These are phyloP conservation scores for Aphaenogaster ashmeadi DNA, from an alignment of 1,140 invertebrate genomes.

Conservation along the genomic window DNA sequence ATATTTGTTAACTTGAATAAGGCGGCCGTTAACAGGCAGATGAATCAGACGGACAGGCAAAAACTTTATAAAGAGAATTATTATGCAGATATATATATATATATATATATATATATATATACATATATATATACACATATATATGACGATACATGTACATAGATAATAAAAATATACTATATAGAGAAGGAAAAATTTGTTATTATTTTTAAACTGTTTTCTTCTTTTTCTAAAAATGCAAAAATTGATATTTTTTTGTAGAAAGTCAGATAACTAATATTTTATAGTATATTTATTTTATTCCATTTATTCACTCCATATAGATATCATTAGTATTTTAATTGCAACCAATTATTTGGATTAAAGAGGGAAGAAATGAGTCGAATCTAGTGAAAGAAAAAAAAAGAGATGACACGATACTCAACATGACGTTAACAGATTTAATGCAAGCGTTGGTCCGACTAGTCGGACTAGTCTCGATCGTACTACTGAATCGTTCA, in stretches of 20 bases:
- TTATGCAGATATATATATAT: conserved; percentile 66
- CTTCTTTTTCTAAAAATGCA: background rate
- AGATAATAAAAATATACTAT: conserved; percentile 43
- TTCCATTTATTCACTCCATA: background rate
- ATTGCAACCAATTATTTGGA: background rate
- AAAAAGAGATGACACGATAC: background rate
- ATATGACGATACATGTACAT: conserved; percentile 60
- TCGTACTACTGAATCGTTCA: conserved; percentile 28
- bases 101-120: conserved; percentile 55
- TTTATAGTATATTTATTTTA: background rate
- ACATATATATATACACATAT: conserved; percentile 56
- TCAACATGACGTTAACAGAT: too few relatives aligned
- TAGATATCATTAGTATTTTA: background rate
- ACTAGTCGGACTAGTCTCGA: conserved; percentile 5
- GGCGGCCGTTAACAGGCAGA: conserved; percentile 76
- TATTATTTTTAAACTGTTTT: background rate
- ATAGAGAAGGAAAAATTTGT: background rate
- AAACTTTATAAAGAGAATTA: conserved; percentile 49
- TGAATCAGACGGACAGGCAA: conserved; percentile 79
- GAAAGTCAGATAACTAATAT: background rate
- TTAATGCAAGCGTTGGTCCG: conserved; percentile 1
- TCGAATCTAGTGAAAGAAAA: background rate
- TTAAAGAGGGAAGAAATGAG: background rate
- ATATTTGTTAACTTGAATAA: conserved; percentile 38
- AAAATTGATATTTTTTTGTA: conserved; percentile 1